Conservation (phyloP, 2,888 invertebrate species). For the Noctua pronuba region DNA sequence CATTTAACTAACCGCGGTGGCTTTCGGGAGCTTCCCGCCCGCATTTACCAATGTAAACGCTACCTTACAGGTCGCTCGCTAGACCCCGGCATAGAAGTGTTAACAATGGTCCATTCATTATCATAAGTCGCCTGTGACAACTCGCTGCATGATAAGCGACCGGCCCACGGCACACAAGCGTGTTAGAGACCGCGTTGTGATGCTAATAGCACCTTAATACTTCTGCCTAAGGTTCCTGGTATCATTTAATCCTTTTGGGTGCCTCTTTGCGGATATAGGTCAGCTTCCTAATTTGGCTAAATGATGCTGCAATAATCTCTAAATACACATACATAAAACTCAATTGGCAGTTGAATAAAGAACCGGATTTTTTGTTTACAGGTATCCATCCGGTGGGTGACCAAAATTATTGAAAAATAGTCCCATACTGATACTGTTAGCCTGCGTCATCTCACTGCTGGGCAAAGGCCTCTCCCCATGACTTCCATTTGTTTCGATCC, state of each 20-base stretch:
- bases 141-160: conserved; percentile 52
- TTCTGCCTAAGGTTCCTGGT: background rate
- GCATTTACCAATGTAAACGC: background rate
- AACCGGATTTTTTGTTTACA: background rate
- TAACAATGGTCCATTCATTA: conserved; percentile 57
- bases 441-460: no score
- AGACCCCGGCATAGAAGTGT: conserved; percentile 32
- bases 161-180: conserved; percentile 22
- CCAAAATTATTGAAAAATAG: background rate
- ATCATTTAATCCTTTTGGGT: conserved; percentile 15
- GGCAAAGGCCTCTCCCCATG: no score
- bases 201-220: conserved; percentile 33
- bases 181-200: conserved; percentile 28
- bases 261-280: background rate
- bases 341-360: background rate
- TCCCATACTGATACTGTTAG: no score
- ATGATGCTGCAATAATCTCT: background rate
- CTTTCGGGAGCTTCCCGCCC: background rate
- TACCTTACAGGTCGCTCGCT: conserved; percentile 17
- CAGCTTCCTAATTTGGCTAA: background rate
- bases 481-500: no score
- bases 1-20: background rate
- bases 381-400: no score
- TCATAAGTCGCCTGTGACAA: conserved; percentile 60
- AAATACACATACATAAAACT: no score